Base-by-base conservation (phyloP, 1,140 invertebrate species). In the Triops cancriformis region DNA sequence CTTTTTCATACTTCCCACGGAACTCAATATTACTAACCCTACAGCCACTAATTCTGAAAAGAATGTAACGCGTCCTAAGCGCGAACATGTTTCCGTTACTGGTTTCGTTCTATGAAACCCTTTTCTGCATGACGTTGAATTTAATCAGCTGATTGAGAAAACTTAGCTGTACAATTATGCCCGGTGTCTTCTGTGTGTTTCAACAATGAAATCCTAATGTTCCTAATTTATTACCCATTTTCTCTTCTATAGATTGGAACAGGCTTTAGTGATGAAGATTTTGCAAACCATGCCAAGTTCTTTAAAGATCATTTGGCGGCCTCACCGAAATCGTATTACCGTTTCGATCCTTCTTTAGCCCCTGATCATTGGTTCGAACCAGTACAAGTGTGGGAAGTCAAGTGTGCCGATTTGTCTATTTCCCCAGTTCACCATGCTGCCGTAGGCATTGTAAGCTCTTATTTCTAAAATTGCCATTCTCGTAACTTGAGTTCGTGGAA, bases 291-390 rank as follows among this genome's bases (percentile, higher is more conserved):
- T 83, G 89, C 91, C 0, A 89, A 91, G 84, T 90, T 90, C 79
- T 89, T 99, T 5, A 91, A 95, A 80, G 85, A 91, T 10, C 91
- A 94, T 80, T 83, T 93, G 6, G 91, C 97, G 74, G 82, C 88
- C 0, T 84, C 88, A 75, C 90, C 95, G 0, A 94, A 92, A 83
- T 88, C 90, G 0, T 99, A 99, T 84, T 99, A 97, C 83, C 88
- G 91, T 73, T 96, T 87, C 82, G 94, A 97, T 83, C 81, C 84
- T 4, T 86, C 87, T 37, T 87, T 92, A 76, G 88, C 91, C 81
- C 95, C 98, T 11, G 97, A 99, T 87, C 93, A 92, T 83, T 99
- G 98, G 97, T 97, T 99, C 85, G 93, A 95, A 80, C 87, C 95
- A 4, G 89, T 91, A 7, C 90, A 94, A 85, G 94, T 99, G 14